Evolutionary conservation across 2,797 vertebrate genomes (phyloP), one percentile per base, ranked within the genome.

Genomic region (Clarias fuscus): DNA sequence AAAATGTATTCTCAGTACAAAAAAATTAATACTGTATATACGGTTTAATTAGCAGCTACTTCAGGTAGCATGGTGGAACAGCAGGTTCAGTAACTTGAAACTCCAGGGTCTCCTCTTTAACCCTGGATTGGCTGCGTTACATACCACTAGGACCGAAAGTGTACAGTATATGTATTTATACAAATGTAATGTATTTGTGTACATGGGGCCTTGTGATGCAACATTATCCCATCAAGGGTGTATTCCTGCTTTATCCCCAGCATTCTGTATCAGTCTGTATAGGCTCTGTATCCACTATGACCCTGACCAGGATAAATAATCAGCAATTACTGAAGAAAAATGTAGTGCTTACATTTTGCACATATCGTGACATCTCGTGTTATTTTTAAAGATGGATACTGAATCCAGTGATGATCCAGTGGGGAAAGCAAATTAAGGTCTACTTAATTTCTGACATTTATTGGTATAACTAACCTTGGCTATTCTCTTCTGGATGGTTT

Each of bases 401-500:
- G 30, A 68, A 59, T 75, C 7, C 24, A 20, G 7, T 65, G 59
- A 33, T 37, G 48, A 53, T 53, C 48, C 48, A 53, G 48, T 77
- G 24, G 14, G 27, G 13, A 84, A 67, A 24, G 20, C 10, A 10
- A 5, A 59, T 33, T 37, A 59, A 33, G 30, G 30, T 78, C 18
- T 33, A 37, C n/a, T 64, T 37, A 37, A 37, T 37, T 48, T 14
- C 27, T 43, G 22, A 22, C 40, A 7, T 20, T 65, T 68, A 33
- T 22, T 33, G 43, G 76, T 75, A 56, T 18, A 62, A 88, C 90
- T 89, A 78, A 98, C 97, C 95, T 97, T 98, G 7, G 90, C 30
- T 6, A 98, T 92, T 77, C 97, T 95, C 89, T 96, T 98, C 92
- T 97, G 96, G 79, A 95, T 87, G 0, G 96, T 98, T 91, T 96